These are phyloP conservation scores for Acleris literana DNA, from an alignment of 2,888 invertebrate species.

Conservation along the genomic window DNA sequence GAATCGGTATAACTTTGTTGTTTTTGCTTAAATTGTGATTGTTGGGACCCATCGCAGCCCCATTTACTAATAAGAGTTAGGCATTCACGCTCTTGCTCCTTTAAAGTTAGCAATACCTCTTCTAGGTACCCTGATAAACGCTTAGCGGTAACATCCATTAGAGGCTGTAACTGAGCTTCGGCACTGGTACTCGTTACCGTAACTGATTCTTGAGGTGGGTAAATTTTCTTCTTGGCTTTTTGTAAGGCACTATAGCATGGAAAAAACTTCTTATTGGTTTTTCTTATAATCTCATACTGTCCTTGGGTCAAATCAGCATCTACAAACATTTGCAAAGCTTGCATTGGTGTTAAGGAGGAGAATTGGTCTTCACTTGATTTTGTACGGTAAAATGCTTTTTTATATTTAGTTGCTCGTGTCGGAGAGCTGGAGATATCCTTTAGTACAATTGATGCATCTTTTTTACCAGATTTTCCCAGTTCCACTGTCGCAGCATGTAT, in stretches of 20 bases:
- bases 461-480: too few relatives aligned
- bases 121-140: neutral
- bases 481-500: too few relatives aligned
- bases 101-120: too few relatives aligned
- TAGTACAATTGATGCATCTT: too few relatives aligned
- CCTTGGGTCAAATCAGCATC: neutral
- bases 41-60: constrained; percentile 11
- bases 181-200: constrained; percentile 5
- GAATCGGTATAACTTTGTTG: constrained; percentile 7
- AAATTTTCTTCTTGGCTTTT: neutral
- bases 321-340: constrained; percentile 1
- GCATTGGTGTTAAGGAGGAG: neutral
- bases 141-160: neutral
- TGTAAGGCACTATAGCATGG: neutral
- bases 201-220: neutral
- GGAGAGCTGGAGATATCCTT: too few relatives aligned
- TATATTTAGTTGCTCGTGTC: too few relatives aligned
- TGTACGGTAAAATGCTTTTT: neutral
- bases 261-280: neutral
- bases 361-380: neutral
- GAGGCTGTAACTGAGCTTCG: neutral
- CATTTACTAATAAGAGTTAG: constrained; percentile 5
- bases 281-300: neutral
- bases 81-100: neutral
- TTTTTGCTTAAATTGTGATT: constrained; percentile 5